Evolutionary conservation across 2,797 vertebrate genomes (phyloP), one percentile per base, ranked within the genome.

Genomic region (Pseudochaenichthys georgianus): DNA sequence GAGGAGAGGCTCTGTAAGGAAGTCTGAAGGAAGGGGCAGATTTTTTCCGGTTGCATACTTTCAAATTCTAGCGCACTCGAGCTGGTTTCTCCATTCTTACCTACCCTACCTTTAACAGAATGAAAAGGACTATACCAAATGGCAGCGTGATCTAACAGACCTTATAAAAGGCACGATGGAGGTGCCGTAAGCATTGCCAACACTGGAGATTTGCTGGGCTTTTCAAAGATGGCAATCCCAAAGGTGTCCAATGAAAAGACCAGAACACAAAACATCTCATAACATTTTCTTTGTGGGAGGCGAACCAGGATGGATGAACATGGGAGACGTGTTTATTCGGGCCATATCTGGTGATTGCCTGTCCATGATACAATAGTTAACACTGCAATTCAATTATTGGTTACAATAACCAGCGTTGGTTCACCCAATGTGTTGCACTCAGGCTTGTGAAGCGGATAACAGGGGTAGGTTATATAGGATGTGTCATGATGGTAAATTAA

Each of bases 241-340:
- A 52, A 50, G 59, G 46, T 64, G 43, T 16, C 31, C 23, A 54
- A 51, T 60, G 46, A 63, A 73, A 45, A 45, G 50, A 70, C 11
- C 65, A 57, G 45, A 61, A 42, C 80, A 77, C 55, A 77, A 69
- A 66, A 63, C 42, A 58, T 58, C 52, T 70, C 51, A 48, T 75
- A 75, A 47, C 31, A 15, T 64, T 57, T 63, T 7, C 31, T 21
- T 15, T 19, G 15, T 13, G 28, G 38, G 28, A 61, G 57, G 57
- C 6, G 3, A 21, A n/a, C 28, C 9, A 12, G 12, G 34, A 13
- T 13, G 47, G 48, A n/a, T 12, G 41, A 50, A 47, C 45, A 57
- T 21, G 19, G 48, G 8, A 55, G 38, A 19, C 46, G 50, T 48
- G 51, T 58, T 73, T 57, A 57, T 23, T 41, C 0, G 2, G 43